Base-by-base conservation (phyloP, 2,888 invertebrate species). In the Epinotia demarniana region DNA sequence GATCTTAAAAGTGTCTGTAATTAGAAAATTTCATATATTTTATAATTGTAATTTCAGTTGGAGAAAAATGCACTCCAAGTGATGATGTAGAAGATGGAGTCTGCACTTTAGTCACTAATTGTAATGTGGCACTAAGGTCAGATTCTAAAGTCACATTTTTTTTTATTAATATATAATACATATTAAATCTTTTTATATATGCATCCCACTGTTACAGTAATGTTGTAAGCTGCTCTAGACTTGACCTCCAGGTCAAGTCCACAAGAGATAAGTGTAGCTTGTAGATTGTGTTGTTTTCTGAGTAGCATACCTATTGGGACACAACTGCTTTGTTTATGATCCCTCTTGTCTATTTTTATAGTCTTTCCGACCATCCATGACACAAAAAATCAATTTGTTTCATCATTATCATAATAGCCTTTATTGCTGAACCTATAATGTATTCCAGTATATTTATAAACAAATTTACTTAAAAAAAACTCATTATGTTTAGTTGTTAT, bases 41-140 rank as follows among this genome's bases (percentile, higher is more conserved):
- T n/a, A 13, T 53, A 1, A 49, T 53, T n/a, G 8, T 13, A 53
- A 53, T 53, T 86, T 66, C 80, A 92, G 92, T 90, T 83, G 90
- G 91, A 63, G 92, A 92, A 53, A 68, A 77, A 23, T 93, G 92
- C 79, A 78, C 62, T 68, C 84, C 87, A 39, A 88, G 85, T 78
- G 81, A 83, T 18, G 79, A 85, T 61, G 75, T 80, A 6, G 63
- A 80, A 18, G 84, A 86, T 55, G 92, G 92, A 57, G 81, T 78
- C 18, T 93, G 93, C 79, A 82, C 82, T 23, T 55, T 85, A 53
- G 82, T 89, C 46, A 83, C 83, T 8, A 80, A 86, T 55, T 93
- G 93, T 85, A 83, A 84, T 66, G 82, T 84, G 62, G 92, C 93
- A 13, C 1, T 91, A 69, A 86, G 84, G 93, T 92, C 78, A 88